Base-by-base conservation (phyloP, 2,888 invertebrate species). In the Melieria omissa region DNA sequence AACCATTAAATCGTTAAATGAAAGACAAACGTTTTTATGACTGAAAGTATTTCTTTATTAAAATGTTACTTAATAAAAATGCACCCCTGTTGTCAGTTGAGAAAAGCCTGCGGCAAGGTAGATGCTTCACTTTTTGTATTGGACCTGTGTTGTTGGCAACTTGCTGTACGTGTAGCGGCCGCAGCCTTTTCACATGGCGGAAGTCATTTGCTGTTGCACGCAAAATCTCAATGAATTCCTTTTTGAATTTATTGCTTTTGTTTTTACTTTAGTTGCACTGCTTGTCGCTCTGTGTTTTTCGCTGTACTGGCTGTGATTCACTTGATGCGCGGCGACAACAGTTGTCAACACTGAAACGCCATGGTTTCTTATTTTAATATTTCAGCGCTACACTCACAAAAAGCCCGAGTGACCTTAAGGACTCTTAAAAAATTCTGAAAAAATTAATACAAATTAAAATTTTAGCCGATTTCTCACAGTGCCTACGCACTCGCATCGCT, bases 271-370 rank as follows among this genome's bases (percentile, higher is more conserved):
- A 47, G 9, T 29, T 47, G 4, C 4, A 4, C 47, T 29, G 16
- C 2, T 14, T 29, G 29, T 29, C 29, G 47, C 3, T 47, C 5
- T 63, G 63, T 5, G 1, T 49, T 63, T 47, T 67, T 67, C 52
- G 52, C 60, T 61, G 49, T 61, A 60, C 60, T 61, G 61, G 67
- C 67, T 67, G 67, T 67, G 67, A 52, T 67, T 58, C 52, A 61
- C 67, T 67, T 67, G 60, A 67, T 67, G 60, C 60, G 61, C 67
- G 16, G 42, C 61, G 66, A 58, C 14, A 57, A 66, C 66, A 66
- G 66, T 66, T 66, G 52, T 67, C 60, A 61, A 67, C 67, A 61
- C 47, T 44, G 52, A 16, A 60, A 44, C 9, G 60, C 52, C 44
- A 67, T 67, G 60, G 12, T 58, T 2, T n/a, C n/a, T 8, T 45